Evolutionary conservation across 2,888 invertebrate species (phyloP).

Genomic region (Callyntrura guangdongensis): DNA sequence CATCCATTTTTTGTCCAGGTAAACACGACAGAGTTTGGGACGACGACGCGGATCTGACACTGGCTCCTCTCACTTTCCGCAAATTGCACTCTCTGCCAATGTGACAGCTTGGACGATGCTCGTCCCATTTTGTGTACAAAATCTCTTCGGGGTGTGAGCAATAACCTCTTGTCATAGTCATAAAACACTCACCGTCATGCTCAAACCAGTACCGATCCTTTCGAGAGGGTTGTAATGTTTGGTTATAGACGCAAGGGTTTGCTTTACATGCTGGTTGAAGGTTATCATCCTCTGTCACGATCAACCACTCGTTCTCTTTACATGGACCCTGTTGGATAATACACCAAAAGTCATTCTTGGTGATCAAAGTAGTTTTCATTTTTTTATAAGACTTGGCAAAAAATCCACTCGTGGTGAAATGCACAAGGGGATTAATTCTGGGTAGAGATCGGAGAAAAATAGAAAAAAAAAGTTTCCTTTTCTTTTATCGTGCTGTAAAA

Average conservation of each 20-base stretch:
- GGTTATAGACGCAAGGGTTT: constrained; percentile 79
- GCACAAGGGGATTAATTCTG: neutral
- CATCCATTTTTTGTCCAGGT: constrained; percentile 79
- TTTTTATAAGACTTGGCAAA: no score
- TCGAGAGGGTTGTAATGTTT: constrained; percentile 75
- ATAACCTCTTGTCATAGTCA: constrained; percentile 82
- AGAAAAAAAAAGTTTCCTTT: no score
- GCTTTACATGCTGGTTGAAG: constrained; percentile 76
- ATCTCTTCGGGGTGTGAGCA: constrained; percentile 79
- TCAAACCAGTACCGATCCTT: constrained; percentile 83
- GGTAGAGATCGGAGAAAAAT: no score
- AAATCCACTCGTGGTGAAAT: neutral
- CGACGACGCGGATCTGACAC: neutral
- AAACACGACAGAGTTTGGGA: constrained; percentile 55
- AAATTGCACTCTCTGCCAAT: constrained; percentile 73
- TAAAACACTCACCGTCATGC: constrained; percentile 79
- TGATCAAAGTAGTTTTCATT: neutral
- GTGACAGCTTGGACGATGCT: constrained; percentile 81
- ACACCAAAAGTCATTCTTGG: no score
- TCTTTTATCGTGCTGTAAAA: no score
- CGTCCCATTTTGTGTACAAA: constrained; percentile 82
- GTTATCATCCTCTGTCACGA: constrained; percentile 75
- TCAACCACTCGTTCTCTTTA: constrained; percentile 81
- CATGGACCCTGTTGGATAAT: constrained; percentile 81
- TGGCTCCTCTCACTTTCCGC: constrained; percentile 69